phyloP scores from a whole-genome alignment of 2,888 invertebrate genomes.

The Vesta saturnalis region DNA sequence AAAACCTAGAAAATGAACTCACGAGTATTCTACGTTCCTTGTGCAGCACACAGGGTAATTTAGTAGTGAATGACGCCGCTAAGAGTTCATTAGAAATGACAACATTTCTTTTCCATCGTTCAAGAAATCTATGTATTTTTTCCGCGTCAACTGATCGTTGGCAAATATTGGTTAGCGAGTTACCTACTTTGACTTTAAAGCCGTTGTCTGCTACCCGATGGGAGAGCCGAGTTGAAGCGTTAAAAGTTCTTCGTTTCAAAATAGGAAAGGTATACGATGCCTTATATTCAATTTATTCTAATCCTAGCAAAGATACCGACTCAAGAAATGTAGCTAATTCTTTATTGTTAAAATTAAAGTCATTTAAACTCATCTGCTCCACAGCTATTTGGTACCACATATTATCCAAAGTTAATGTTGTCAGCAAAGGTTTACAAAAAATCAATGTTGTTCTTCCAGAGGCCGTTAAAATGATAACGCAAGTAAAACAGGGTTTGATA shows the following conservation, averaged over 20 bases:
- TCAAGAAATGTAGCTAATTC: too few relatives aligned
- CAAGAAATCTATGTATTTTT: not conserved
- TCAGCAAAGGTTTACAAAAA: constrained; percentile 9
- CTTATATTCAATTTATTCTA: too few relatives aligned
- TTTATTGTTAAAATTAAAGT: too few relatives aligned
- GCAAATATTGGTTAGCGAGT: not conserved
- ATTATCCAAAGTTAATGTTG: constrained; percentile 13
- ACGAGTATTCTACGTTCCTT: not conserved
- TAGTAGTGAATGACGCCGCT: not conserved
- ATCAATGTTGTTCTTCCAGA: not conserved
- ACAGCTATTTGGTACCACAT: constrained; percentile 10
- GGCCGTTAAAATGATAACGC: too few relatives aligned
- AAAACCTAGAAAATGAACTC: not conserved
- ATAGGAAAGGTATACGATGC: too few relatives aligned
- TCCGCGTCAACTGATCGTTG: not conserved
- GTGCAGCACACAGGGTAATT: not conserved
- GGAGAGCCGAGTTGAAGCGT: not conserved
- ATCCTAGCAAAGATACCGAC: too few relatives aligned
- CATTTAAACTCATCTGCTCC: too few relatives aligned
- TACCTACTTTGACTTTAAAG: not conserved
- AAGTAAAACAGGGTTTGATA: too few relatives aligned
- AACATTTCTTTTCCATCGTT: not conserved
- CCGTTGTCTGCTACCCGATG: not conserved
- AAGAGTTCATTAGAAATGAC: not conserved
- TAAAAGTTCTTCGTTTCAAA: not conserved